Conservation (phyloP, 2,888 invertebrate species). For the Nasonovia ribisnigri region DNA sequence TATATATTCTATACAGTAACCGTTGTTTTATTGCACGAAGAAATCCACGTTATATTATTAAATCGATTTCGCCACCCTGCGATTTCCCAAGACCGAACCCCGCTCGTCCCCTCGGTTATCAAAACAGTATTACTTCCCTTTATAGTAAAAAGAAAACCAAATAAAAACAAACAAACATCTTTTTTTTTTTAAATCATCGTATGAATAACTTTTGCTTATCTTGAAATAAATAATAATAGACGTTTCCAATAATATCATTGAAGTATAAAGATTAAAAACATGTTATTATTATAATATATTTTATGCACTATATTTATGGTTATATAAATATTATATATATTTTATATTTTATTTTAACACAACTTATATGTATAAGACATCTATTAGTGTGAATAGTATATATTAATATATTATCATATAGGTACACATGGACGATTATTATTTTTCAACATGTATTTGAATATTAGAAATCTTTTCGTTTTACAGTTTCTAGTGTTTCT, state of each 20-base stretch:
- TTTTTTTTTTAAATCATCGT: background rate
- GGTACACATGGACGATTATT: background rate
- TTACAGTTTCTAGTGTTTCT: background rate
- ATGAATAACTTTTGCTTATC: background rate
- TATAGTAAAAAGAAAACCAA: background rate
- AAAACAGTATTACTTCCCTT: background rate
- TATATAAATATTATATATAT: too few relatives aligned
- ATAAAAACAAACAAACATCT: background rate
- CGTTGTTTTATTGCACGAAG: constrained; percentile 54
- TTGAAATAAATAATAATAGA: background rate
- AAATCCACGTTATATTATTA: constrained; percentile 43
- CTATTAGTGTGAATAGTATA: background rate
- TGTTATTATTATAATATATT: background rate
- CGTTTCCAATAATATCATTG: background rate
- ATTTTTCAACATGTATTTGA: background rate
- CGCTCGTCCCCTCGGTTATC: background rate
- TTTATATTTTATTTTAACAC: too few relatives aligned
- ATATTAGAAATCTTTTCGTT: background rate
- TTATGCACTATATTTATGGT: too few relatives aligned
- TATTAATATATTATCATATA: background rate
- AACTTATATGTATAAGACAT: too few relatives aligned
- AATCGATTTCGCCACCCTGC: constrained; percentile 30
- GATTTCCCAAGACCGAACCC: constrained; percentile 11
- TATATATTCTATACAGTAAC: constrained; percentile 13
- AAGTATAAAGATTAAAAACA: background rate